Conservation (phyloP, 92 coral and sea anemone genomes). For the Actinernus sp. region DNA sequence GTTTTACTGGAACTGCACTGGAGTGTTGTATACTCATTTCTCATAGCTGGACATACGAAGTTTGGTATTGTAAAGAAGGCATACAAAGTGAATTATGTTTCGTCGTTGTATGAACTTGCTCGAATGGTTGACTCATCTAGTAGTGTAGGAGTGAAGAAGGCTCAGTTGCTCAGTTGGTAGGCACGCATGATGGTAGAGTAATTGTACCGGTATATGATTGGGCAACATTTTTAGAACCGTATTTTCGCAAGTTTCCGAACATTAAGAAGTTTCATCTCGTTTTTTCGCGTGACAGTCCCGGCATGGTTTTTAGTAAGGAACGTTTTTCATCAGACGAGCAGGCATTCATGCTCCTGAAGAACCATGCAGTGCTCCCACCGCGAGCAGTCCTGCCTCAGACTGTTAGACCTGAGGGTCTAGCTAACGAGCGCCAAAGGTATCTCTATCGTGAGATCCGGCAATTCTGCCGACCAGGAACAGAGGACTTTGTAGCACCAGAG, state of each 20-base stretch:
- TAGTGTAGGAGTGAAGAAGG: constrained; percentile 22
- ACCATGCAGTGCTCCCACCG: constrained; percentile 13
- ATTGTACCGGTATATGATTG: constrained; percentile 46
- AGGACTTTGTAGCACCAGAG: too few species aligned
- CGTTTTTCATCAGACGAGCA: background rate
- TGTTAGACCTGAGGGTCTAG: too few species aligned
- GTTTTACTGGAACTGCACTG: too few species aligned
- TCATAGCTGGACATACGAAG: too few species aligned
- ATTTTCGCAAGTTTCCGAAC: constrained; percentile 44
- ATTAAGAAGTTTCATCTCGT: constrained; percentile 35
- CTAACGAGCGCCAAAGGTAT: background rate
- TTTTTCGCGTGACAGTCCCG: constrained; percentile 16
- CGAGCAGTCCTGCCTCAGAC: background rate
- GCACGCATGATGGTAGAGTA: constrained; percentile 40
- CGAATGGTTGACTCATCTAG: constrained; percentile 39
- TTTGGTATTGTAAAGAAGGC: too few species aligned
- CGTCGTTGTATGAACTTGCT: constrained; percentile 45
- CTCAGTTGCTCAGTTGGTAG: constrained; percentile 55
- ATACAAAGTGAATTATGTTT: constrained; percentile 24
- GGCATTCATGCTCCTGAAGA: constrained; percentile 9
- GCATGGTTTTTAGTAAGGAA: constrained; percentile 26
- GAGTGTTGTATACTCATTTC: too few species aligned
- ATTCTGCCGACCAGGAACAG: too few species aligned
- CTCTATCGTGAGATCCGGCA: background rate
- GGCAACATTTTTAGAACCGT: constrained; percentile 22